These are phyloP conservation scores for Adelosebastes latens DNA, from an alignment of 2,797 vertebrate genomes.

Conservation along the genomic window DNA sequence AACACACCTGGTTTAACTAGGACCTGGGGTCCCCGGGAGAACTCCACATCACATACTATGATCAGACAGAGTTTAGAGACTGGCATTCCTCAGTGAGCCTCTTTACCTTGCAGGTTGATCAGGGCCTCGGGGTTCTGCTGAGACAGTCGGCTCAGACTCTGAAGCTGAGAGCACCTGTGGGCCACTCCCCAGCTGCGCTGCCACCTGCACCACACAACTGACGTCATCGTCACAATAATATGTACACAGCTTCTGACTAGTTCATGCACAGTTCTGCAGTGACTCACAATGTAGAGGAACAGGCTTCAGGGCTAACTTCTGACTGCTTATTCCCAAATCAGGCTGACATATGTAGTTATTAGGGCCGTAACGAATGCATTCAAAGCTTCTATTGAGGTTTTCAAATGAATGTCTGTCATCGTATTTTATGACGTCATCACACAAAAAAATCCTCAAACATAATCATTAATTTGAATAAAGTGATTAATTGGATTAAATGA, in stretches of 20 bases:
- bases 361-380: neutral
- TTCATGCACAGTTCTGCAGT: neutral
- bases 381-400: too few relatives aligned
- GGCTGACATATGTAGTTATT: neutral
- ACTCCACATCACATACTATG: neutral
- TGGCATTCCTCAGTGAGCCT: neutral
- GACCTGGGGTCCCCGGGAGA: neutral
- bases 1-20: neutral
- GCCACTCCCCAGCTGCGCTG: conserved; percentile 96
- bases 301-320: neutral
- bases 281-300: neutral
- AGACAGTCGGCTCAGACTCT: conserved; percentile 91
- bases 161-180: conserved; percentile 92
- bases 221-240: neutral
- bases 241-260: neutral
- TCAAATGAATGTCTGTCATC: too few relatives aligned
- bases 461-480: too few relatives aligned
- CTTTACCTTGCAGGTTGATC: conserved; percentile 88
- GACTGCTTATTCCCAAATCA: neutral
- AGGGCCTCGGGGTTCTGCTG: conserved; percentile 89
- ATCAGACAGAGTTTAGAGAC: neutral
- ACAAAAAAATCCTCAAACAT: too few relatives aligned
- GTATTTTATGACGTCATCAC: too few relatives aligned
- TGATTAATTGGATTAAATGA: too few relatives aligned
- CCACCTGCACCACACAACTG: conserved; percentile 85